Evolutionary conservation across 2,797 vertebrate genomes (phyloP).

Genomic region (Hydrocynus forskahlii): DNA sequence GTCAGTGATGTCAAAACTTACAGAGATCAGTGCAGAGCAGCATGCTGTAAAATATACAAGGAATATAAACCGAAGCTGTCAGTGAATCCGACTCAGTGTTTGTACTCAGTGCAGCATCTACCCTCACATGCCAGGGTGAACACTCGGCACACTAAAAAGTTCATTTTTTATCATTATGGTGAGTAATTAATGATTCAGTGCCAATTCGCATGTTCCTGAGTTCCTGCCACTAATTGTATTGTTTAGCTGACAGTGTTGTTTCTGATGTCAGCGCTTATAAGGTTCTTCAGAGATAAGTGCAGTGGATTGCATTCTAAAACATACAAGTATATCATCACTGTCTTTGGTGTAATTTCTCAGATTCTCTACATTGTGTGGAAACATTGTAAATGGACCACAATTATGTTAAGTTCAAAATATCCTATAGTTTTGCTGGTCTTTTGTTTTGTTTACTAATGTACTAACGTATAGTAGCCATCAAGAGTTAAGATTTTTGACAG

Average conservation of each 20-base stretch:
- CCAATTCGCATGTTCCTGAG: background rate
- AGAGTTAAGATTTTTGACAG: too few relatives aligned
- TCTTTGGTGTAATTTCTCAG: too few relatives aligned
- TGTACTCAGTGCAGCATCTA: slow-evolving; percentile 9
- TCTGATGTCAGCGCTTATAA: slow-evolving; percentile 6
- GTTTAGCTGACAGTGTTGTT: slow-evolving; percentile 26
- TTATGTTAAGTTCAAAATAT: too few relatives aligned
- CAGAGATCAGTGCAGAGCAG: slow-evolving; percentile 20
- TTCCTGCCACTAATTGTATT: slow-evolving; percentile 9
- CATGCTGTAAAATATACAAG: slow-evolving; percentile 25
- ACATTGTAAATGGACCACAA: too few relatives aligned
- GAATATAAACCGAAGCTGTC: slow-evolving; percentile 4
- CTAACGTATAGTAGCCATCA: too few relatives aligned
- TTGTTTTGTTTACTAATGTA: too few relatives aligned
- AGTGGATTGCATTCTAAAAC: background rate
- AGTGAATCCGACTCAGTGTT: background rate
- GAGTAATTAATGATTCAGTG: background rate
- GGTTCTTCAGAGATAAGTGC: background rate
- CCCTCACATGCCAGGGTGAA: background rate
- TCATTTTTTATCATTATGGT: slow-evolving; percentile 2
- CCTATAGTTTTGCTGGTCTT: too few relatives aligned
- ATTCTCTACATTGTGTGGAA: too few relatives aligned
- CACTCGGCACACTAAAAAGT: background rate
- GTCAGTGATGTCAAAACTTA: slow-evolving; percentile 23
- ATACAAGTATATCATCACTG: background rate